Evolutionary conservation across 2,113 vertebrate genomes (phyloP), one percentile per base, ranked within the genome.

Genomic region (Formicarius rufipectus): DNA sequence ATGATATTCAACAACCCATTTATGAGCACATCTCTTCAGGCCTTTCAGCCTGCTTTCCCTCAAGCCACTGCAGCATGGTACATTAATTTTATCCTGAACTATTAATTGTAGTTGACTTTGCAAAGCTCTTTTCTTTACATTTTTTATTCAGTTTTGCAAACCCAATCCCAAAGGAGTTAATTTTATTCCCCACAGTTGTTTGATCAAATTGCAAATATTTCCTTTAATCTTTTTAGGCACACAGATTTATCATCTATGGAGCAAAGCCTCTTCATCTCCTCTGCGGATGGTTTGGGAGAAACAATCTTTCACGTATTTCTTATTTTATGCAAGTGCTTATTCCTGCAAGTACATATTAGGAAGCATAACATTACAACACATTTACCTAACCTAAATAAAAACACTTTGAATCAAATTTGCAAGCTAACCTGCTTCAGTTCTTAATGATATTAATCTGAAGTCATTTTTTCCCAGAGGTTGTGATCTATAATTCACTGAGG

Each of bases 51-150:
- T 73, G 25, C 80, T 66, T 45, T 33, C 44, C 76, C 80, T 66
- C 68, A 75, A 75, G 76, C 18, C 77, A 77, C 47, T 68, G 60
- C 63, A 47, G 64, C 3, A 72, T 1, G 55, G n/a, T 64, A 89
- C 47, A 84, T 89, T 91, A 92, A 90, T 92, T 95, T 96, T 58
- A 87, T 49, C 73, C 83, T 28, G 53, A 93, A 84, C 92, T 95
- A 76, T 82, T 95, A 96, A 93, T 91, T 96, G 88, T 35, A 94
- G 90, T 96, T 96, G 96, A 94, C 80, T 96, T 96, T 96, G 80
- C 66, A 96, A 87, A 93, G 95, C 86, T 95, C 69, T 90, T 94
- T 91, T 72, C 93, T 84, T 84, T 82, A 87, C n/a, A 75, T 78
- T 90, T 89, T 89, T 82, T 84, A 95, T 93, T 96, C 77, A 58